Conservation (phyloP, 2,113 vertebrate species). For the Passer montanus region DNA sequence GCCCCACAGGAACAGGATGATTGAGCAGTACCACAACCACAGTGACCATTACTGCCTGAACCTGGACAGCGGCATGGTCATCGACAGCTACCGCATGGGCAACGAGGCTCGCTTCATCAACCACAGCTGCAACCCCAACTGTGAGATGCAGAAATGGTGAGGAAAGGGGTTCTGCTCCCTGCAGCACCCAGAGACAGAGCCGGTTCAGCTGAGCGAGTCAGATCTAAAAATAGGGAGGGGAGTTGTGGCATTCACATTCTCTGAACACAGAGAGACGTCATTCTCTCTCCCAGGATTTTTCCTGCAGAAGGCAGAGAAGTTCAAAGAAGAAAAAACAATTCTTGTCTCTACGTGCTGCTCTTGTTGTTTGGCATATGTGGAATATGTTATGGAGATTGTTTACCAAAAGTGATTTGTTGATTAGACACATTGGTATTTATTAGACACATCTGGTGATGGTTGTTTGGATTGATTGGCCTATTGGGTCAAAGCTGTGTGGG, state of each 20-base stretch:
- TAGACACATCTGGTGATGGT: not conserved
- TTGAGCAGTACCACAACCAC: constrained; percentile 96
- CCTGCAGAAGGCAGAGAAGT: too few species aligned
- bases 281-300: too few species aligned
- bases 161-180: not conserved
- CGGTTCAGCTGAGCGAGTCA: not conserved
- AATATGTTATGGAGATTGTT: not conserved
- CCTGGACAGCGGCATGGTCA: constrained; percentile 98
- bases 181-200: not conserved
- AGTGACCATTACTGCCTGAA: constrained; percentile 99
- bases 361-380: not conserved
- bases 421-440: too few species aligned
- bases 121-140: constrained; percentile 99
- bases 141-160: constrained; percentile 99
- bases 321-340: not conserved
- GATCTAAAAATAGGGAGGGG: not conserved
- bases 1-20: constrained; percentile 78
- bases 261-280: too few species aligned
- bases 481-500: not conserved
- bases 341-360: not conserved
- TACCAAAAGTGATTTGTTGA: not conserved
- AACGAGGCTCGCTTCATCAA: constrained; percentile 99
- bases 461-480: not conserved
- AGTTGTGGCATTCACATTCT: too few species aligned
- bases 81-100: constrained; percentile 98